phyloP scores from a whole-genome alignment of 2,888 invertebrate species.

The Melikaiella ostensackeni region DNA sequence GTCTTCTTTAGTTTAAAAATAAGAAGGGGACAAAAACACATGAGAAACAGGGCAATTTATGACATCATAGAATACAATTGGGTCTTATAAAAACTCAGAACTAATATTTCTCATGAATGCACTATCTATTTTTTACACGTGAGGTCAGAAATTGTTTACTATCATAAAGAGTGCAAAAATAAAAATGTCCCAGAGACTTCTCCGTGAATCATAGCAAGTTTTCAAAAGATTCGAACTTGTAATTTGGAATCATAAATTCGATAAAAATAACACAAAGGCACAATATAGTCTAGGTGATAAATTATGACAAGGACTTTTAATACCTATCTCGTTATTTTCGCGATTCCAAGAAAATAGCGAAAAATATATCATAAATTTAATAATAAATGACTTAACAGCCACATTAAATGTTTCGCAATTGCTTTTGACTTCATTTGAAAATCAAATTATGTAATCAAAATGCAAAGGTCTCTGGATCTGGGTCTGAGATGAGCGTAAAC shows the following conservation, averaged over 20 bases:
- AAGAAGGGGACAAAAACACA: too few species aligned
- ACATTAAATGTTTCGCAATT: not conserved
- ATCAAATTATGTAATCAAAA: not conserved
- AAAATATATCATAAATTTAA: not conserved
- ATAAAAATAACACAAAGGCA: constrained; percentile 7
- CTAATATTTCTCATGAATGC: not conserved
- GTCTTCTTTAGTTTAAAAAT: too few species aligned
- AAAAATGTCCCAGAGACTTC: constrained; percentile 9
- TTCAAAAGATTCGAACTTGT: not conserved
- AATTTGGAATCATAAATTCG: constrained; percentile 8
- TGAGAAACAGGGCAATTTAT: too few species aligned
- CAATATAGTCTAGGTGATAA: not conserved
- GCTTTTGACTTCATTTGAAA: not conserved
- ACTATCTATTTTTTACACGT: not conserved
- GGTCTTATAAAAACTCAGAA: too few species aligned
- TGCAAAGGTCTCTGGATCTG: not conserved
- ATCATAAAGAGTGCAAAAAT: constrained; percentile 1
- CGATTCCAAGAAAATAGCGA: not conserved
- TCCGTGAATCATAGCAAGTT: not conserved
- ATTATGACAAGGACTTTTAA: constrained; percentile 3
- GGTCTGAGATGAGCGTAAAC: constrained; percentile 12
- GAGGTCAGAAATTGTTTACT: not conserved
- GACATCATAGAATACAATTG: not conserved
- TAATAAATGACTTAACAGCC: not conserved
- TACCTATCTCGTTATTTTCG: not conserved